A percentile compares a stretch with the other conserved stretches of the same genome.
Evolutionary conservation across 2,797 vertebrate genomes (phyloP).

Genomic region (Hephaestus fuliginosus): DNA sequence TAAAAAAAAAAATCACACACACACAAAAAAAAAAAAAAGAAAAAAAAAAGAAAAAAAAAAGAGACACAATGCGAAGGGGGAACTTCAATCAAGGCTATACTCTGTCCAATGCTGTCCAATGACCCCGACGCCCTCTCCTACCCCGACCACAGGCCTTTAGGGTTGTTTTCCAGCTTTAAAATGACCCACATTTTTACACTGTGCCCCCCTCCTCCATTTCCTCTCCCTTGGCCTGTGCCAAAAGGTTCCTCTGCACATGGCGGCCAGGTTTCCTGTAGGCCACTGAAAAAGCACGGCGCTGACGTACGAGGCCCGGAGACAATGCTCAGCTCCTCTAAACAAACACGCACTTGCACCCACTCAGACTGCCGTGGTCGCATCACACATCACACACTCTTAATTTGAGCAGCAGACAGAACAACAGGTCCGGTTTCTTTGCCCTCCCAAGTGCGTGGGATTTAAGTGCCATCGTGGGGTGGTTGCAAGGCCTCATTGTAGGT

Average conservation of each 20-base stretch:
- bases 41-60: conserved; percentile 42
- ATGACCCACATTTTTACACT: conserved; percentile 83
- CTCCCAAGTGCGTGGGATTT: conserved; percentile 27
- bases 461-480: conserved; percentile 55
- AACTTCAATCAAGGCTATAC: conserved; percentile 72
- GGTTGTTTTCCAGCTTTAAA: conserved; percentile 86
- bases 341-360: conserved; percentile 75
- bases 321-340: conserved; percentile 85
- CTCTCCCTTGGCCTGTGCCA: conserved; percentile 86
- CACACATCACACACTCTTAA: conserved; percentile 58
- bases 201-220: conserved; percentile 78
- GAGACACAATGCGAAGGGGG: conserved; percentile 68
- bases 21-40: conserved; percentile 39
- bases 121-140: conserved; percentile 43
- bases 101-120: conserved; percentile 53
- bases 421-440: conserved; percentile 34
- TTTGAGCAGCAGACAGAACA: conserved; percentile 61
- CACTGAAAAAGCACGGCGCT: conserved; percentile 83
- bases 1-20: conserved; percentile 68
- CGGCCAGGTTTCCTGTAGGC: conserved; percentile 87
- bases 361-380: conserved; percentile 54
- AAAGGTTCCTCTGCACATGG: conserved; percentile 90
- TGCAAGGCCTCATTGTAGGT: conserved; percentile 41
- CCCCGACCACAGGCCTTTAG: conserved; percentile 56
- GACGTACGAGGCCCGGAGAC: conserved; percentile 85